phyloP scores from a whole-genome alignment of 2,113 vertebrate genomes.

The Tretioscincus oriximinensis region DNA sequence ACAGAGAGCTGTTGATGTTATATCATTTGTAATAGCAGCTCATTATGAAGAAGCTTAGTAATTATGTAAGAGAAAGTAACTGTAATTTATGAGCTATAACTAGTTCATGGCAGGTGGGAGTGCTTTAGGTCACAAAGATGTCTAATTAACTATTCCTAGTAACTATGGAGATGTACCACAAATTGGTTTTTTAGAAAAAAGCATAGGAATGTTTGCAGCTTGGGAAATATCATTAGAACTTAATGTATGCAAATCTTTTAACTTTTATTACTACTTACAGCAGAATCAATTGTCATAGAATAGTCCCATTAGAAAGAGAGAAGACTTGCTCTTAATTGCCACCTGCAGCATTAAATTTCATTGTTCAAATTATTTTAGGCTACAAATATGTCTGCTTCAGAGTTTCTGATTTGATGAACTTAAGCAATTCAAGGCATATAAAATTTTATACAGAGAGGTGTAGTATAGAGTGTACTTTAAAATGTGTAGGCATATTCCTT shows the following conservation, averaged over 20 bases:
- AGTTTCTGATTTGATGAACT: conserved; percentile 15
- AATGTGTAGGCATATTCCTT: background rate
- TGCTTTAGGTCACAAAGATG: conserved; percentile 39
- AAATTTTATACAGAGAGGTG: background rate
- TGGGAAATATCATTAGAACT: conserved; percentile 7
- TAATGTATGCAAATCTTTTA: background rate
- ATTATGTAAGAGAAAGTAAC: conserved; percentile 31
- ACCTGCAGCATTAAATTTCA: conserved; percentile 23
- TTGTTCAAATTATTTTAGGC: background rate
- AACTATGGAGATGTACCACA: conserved; percentile 48
- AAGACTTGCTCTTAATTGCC: background rate
- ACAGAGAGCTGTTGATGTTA: background rate
- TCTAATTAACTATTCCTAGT: conserved; percentile 36
- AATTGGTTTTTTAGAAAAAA: conserved; percentile 6
- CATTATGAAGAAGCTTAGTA: conserved; percentile 30
- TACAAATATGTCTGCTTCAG: conserved; percentile 7
- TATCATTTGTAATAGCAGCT: background rate
- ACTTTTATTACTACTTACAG: background rate
- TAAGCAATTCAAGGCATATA: background rate
- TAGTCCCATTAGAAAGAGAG: background rate
- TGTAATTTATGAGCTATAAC: conserved; percentile 39
- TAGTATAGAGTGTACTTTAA: background rate
- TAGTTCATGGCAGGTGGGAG: conserved; percentile 46
- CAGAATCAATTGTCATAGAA: background rate
- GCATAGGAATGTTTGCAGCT: conserved; percentile 2